Percentiles rank a stretch among this genome's conserved stretches.
Conservation (phyloP, 1,140 invertebrate genomes). For the Babylonia areolata region DNA sequence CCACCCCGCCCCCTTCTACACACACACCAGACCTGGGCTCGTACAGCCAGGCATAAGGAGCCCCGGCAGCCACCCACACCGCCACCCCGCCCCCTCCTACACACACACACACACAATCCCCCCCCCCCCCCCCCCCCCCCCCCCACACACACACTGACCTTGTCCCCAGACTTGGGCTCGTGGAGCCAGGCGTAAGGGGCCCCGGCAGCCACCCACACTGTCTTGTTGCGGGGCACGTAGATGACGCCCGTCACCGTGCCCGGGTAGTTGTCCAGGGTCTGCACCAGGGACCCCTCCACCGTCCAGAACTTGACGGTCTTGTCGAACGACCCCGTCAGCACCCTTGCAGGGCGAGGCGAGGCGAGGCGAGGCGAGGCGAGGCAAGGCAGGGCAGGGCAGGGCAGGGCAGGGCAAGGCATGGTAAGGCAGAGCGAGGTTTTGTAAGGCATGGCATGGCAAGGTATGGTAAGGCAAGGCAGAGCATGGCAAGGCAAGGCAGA, state of each 20-base stretch:
- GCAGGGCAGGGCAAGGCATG: too few relatives aligned
- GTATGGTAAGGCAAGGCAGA: too few relatives aligned
- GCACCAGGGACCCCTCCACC: conserved; percentile 72
- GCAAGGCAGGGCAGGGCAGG: background rate
- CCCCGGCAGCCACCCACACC: conserved; percentile 47
- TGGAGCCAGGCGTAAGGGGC: conserved; percentile 69
- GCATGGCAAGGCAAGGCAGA: too few relatives aligned
- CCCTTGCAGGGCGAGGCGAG: conserved; percentile 52
- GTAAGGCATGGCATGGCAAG: too few relatives aligned
- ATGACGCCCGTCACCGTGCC: conserved; percentile 73
- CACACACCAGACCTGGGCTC: conserved; percentile 72
- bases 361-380: background rate
- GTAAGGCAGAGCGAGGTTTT: too few relatives aligned
- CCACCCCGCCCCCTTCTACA: too few relatives aligned
- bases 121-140: too few relatives aligned
- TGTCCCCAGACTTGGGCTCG: conserved; percentile 75
- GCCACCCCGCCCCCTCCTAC: too few relatives aligned
- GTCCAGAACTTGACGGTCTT: conserved; percentile 76
- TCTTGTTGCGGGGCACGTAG: conserved; percentile 73
- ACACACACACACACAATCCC: background rate
- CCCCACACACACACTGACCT: conserved; percentile 59
- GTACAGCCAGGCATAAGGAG: conserved; percentile 70
- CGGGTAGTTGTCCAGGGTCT: conserved; percentile 72
- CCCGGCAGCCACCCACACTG: conserved; percentile 73
- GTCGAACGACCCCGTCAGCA: conserved; percentile 76